Percentiles rank a stretch among this genome's conserved stretches.
phyloP scores from a whole-genome alignment of 30 jellyfish, hydroid and myxozoan genomes.

The Aurelia aurita region DNA sequence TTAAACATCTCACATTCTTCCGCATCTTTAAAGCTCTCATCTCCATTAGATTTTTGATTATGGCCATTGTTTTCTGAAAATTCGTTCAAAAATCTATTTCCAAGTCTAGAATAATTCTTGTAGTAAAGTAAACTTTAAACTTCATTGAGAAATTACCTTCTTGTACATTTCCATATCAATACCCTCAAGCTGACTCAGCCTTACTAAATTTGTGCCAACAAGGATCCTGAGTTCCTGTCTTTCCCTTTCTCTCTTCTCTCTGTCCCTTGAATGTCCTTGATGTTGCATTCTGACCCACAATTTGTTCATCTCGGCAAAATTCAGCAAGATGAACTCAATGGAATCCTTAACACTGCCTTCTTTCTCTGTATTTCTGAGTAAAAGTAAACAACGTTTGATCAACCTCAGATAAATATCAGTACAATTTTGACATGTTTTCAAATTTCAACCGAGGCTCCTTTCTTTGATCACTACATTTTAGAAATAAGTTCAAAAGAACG shows the following conservation, averaged over 20 bases:
- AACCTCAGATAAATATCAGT: no score
- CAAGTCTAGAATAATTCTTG: no score
- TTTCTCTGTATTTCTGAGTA: slow-evolving; percentile 43
- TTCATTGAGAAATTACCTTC: slow-evolving; percentile 43
- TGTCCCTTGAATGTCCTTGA: slow-evolving; percentile 91
- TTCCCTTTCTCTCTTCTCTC: slow-evolving; percentile 94
- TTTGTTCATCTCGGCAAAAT: slow-evolving; percentile 98
- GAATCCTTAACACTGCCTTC: slow-evolving; percentile 95
- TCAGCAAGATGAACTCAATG: slow-evolving; percentile 87
- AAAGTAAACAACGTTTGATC: not conserved
- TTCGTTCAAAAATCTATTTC: no score
- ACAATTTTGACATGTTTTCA: no score
- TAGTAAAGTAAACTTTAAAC: no score
- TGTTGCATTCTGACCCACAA: slow-evolving; percentile 99
- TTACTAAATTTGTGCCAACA: slow-evolving; percentile 94
- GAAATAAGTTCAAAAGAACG: no score
- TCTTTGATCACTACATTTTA: no score
- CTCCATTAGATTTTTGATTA: no score
- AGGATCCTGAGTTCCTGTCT: slow-evolving; percentile 92
- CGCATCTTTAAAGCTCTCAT: no score
- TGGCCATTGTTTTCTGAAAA: no score
- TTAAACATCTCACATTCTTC: no score
- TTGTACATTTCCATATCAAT: slow-evolving; percentile 93
- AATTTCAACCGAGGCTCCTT: no score
- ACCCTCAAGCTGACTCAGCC: slow-evolving; percentile 95